Conservation (phyloP, 2,113 vertebrate species). For the Albula glossodonta region DNA sequence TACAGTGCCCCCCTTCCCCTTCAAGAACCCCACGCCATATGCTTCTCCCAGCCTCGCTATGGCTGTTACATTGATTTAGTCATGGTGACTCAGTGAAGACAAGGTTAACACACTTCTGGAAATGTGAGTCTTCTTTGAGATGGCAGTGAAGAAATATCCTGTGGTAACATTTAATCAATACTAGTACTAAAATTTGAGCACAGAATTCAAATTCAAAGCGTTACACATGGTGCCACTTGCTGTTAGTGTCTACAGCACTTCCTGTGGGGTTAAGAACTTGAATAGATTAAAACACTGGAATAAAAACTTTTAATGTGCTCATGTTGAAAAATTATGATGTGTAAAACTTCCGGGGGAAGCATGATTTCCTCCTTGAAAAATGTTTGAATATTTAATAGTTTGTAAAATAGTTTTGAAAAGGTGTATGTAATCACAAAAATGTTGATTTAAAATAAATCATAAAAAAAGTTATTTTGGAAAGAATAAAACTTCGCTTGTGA, state of each 20-base stretch:
- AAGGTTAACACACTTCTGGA: slow-evolving; percentile 2
- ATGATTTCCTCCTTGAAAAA: not conserved
- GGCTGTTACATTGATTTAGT: slow-evolving; percentile 1
- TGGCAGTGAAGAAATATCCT: slow-evolving; percentile 3
- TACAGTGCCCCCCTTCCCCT: not conserved
- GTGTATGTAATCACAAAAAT: not conserved
- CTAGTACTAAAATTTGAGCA: not conserved
- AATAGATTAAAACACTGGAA: not conserved
- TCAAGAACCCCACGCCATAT: not conserved
- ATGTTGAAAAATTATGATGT: not conserved
- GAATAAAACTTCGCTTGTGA: slow-evolving; percentile 76
- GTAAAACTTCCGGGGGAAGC: not conserved
- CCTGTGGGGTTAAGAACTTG: not conserved
- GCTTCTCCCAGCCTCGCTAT: not conserved
- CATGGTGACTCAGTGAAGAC: slow-evolving; percentile 5
- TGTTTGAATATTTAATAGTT: not conserved
- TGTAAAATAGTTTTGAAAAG: not conserved
- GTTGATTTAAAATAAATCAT: not conserved
- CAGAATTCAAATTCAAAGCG: not conserved
- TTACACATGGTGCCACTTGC: not conserved
- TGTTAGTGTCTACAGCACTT: not conserved
- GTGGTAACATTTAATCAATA: not conserved
- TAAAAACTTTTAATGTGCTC: not conserved
- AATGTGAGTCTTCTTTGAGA: slow-evolving; percentile 6
- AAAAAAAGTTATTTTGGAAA: not conserved